These are phyloP conservation scores for Gadus macrocephalus DNA, from an alignment of 2,113 vertebrate species.

Conservation along the genomic window DNA sequence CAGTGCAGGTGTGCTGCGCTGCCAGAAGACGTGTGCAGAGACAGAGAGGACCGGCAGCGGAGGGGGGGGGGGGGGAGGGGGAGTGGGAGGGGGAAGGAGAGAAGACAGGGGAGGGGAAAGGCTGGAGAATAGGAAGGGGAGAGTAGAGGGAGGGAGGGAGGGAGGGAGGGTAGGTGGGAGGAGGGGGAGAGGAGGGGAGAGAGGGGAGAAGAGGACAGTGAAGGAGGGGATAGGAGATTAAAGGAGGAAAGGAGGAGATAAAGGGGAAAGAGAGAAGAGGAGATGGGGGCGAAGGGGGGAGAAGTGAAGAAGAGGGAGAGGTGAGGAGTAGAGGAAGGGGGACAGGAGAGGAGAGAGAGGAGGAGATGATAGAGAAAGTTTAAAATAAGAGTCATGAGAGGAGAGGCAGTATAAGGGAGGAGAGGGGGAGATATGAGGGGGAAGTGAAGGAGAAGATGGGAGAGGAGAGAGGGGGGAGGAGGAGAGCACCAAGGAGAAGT, in stretches of 20 bases:
- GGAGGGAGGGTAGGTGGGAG: no score
- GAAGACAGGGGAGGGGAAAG: no score
- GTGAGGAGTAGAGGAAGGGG: no score
- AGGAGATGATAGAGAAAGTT: background rate
- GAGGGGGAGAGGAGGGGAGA: background rate
- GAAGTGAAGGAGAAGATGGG: background rate
- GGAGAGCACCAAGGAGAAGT: no score
- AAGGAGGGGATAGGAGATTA: slow-evolving; percentile 12
- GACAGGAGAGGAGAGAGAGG: background rate
- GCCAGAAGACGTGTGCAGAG: slow-evolving; percentile 38
- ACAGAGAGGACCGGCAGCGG: slow-evolving; percentile 6
- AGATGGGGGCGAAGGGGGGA: no score
- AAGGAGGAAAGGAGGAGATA: no score
- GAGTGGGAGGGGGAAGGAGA: no score
- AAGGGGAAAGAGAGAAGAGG: background rate
- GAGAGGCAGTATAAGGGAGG: slow-evolving; percentile 12
- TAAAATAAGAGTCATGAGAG: background rate
- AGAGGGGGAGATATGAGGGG: background rate
- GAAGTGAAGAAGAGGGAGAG: no score
- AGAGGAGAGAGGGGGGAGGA: background rate
- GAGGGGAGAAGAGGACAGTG: background rate
- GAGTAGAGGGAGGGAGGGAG: slow-evolving; percentile 13
- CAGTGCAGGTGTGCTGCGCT: slow-evolving; percentile 53
- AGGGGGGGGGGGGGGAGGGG: no score
- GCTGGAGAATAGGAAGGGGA: slow-evolving; percentile 18